A percentile compares a stretch with the other conserved stretches of the same genome.
Evolutionary conservation across 2,797 vertebrate genomes (phyloP).

Genomic region (Lepidocolaptes lacrymiger): DNA sequence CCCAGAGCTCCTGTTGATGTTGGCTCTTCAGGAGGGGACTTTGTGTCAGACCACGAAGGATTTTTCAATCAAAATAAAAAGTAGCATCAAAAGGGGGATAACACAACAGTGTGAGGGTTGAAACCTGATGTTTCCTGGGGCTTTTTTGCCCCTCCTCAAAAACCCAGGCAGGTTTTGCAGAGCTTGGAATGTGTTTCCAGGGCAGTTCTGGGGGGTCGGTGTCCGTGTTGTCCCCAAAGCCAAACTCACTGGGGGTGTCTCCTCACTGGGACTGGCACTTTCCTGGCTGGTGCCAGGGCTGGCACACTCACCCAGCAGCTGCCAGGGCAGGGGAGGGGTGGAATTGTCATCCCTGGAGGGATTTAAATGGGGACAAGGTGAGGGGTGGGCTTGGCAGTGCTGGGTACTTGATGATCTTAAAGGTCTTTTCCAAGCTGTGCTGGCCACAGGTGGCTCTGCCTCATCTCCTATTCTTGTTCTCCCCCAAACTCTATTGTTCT

Average conservation of each 20-base stretch:
- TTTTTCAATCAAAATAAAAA: neutral
- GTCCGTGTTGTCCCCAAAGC: accelerated
- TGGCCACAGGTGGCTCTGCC: neutral
- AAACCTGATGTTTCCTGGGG: neutral
- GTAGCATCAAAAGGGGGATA: neutral
- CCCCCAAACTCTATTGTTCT: no score
- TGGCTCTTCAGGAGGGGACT: neutral
- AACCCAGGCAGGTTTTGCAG: neutral
- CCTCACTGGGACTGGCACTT: neutral
- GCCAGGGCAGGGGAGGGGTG: neutral
- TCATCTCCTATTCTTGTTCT: no score
- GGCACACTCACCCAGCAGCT: neutral
- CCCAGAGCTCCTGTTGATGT: neutral
- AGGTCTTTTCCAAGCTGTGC: neutral
- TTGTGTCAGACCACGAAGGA: neutral
- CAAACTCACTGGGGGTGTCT: neutral
- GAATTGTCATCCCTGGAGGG: neutral
- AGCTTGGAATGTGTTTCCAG: neutral
- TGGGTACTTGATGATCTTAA: no score
- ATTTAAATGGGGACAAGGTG: neutral
- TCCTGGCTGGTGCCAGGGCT: neutral
- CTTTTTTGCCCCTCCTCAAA: neutral
- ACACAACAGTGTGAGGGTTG: neutral
- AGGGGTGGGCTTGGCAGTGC: neutral
- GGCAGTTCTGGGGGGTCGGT: neutral